phyloP scores from a whole-genome alignment of 2,888 invertebrate species.

The Metalampra italica region DNA sequence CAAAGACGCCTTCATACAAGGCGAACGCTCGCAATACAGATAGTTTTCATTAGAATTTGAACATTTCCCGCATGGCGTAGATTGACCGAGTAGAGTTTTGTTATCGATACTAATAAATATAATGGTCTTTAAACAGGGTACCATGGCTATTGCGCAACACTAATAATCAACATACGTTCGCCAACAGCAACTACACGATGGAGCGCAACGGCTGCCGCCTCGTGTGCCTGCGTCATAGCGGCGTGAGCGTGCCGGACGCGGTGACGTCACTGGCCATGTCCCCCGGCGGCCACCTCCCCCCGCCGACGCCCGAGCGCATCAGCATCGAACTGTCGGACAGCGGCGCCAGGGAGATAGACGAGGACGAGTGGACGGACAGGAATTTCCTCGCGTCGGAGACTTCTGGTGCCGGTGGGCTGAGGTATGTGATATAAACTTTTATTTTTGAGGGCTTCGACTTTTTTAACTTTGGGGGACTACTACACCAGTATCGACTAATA shows the following conservation, averaged over 20 bases:
- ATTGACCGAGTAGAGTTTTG: too few relatives aligned
- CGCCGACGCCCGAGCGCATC: slow-evolving; percentile 58
- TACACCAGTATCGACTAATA: too few relatives aligned
- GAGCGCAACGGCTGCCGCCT: slow-evolving; percentile 58
- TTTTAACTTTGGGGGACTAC: too few relatives aligned
- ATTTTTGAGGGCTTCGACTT: too few relatives aligned
- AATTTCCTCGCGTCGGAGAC: slow-evolving; percentile 92
- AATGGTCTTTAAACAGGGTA: too few relatives aligned
- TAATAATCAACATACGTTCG: background rate
- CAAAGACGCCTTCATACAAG: too few relatives aligned
- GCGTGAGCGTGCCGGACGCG: slow-evolving; percentile 38
- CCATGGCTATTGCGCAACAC: too few relatives aligned
- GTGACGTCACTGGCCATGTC: slow-evolving; percentile 18
- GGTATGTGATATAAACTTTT: slow-evolving; percentile 36
- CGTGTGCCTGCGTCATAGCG: slow-evolving; percentile 61
- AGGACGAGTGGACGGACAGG: slow-evolving; percentile 96
- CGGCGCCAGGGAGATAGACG: slow-evolving; percentile 86
- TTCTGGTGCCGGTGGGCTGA: slow-evolving; percentile 56
- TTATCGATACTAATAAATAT: too few relatives aligned
- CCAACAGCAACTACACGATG: slow-evolving; percentile 56
- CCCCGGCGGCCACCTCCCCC: slow-evolving; percentile 11
- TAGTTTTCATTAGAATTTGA: too few relatives aligned
- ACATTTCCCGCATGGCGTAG: too few relatives aligned
- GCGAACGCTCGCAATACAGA: too few relatives aligned
- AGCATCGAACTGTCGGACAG: slow-evolving; percentile 59